Evolutionary conservation across 1,140 invertebrate species (phyloP).

Genomic region (Druon quercuslanigerum): DNA sequence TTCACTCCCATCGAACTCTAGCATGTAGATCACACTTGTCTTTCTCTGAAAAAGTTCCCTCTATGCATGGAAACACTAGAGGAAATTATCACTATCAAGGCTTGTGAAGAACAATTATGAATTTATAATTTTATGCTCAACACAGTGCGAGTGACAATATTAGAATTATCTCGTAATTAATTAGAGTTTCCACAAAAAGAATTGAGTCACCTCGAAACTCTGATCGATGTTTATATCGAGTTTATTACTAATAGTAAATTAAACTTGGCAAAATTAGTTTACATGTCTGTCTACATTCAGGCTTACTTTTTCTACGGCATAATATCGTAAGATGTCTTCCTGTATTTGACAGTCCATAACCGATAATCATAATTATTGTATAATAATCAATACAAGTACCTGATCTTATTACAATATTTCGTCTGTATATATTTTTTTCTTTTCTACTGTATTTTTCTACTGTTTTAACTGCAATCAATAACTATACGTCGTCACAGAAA

Average conservation of each 20-base stretch:
- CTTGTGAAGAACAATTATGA: slow-evolving; percentile 2
- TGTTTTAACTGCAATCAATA: neutral
- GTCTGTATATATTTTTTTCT: slow-evolving; percentile 12
- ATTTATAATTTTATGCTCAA: neutral
- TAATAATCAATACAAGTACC: slow-evolving; percentile 42
- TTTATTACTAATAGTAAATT: slow-evolving; percentile 33
- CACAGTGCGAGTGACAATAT: neutral
- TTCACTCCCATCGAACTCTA: slow-evolving; percentile 2
- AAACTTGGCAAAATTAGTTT: slow-evolving; percentile 51
- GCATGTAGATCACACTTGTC: slow-evolving; percentile 1
- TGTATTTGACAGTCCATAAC: slow-evolving; percentile 44
- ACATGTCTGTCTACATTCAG: slow-evolving; percentile 55
- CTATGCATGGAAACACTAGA: slow-evolving; percentile 1
- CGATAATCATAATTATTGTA: slow-evolving; percentile 24
- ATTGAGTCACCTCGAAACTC: neutral
- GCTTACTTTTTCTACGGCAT: slow-evolving; percentile 41
- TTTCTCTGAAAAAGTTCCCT: neutral
- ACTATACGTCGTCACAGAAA: neutral
- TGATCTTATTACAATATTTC: slow-evolving; percentile 39
- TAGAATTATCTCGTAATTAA: neutral
- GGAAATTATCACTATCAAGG: neutral
- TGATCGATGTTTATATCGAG: slow-evolving; percentile 25
- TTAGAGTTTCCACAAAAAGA: neutral
- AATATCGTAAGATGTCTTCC: slow-evolving; percentile 49
- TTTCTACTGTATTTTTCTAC: slow-evolving; percentile 19